phyloP scores from a whole-genome alignment of 2,113 vertebrate genomes.

The Tachuris rubrigastra region DNA sequence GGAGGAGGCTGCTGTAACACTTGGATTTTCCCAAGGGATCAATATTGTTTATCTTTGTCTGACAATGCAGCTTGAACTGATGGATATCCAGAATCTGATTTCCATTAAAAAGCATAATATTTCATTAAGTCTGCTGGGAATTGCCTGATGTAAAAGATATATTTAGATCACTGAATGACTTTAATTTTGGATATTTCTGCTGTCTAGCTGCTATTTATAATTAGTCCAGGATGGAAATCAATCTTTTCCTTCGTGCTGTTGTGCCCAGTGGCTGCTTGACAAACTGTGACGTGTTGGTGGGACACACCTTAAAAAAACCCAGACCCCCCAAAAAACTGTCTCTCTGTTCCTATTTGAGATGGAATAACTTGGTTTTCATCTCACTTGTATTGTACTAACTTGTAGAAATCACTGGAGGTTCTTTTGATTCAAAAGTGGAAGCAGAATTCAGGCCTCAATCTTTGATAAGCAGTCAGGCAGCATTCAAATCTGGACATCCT shows the following conservation, averaged over 20 bases:
- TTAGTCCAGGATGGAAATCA: neutral
- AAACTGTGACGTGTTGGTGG: neutral
- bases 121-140: neutral
- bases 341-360: neutral
- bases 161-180: neutral
- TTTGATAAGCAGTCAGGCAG: neutral
- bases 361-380: neutral
- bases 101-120: neutral
- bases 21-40: neutral
- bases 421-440: neutral
- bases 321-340: neutral
- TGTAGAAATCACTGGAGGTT: neutral
- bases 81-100: constrained; percentile 23
- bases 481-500: neutral
- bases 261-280: neutral
- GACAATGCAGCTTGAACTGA: neutral
- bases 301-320: neutral
- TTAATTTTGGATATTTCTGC: constrained; percentile 20
- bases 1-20: neutral
- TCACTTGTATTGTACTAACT: neutral
- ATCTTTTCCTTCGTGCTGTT: neutral
- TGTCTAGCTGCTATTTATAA: constrained; percentile 41
- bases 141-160: neutral
- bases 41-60: constrained; percentile 23
- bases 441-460: neutral